Evolutionary conservation across 1,140 invertebrate species (phyloP).

Genomic region (Tetraneura akinire): DNA sequence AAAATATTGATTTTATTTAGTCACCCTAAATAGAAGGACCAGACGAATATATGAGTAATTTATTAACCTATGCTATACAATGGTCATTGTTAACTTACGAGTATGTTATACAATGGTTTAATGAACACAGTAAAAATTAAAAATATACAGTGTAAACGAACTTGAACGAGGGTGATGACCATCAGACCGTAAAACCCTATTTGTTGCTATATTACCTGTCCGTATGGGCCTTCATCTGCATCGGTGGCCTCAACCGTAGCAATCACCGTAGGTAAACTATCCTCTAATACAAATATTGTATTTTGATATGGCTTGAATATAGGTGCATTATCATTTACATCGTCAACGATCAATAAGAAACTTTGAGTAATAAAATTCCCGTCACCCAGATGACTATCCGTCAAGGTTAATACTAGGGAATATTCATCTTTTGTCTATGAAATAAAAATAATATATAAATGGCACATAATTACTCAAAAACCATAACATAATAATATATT

Average conservation of each 20-base stretch:
- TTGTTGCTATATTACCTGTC: slow-evolving; percentile 68
- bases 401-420: slow-evolving; percentile 82
- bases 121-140: neutral
- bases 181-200: slow-evolving; percentile 40
- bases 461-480: neutral
- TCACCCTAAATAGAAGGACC: neutral
- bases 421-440: slow-evolving; percentile 80
- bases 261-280: slow-evolving; percentile 72
- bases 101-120: neutral
- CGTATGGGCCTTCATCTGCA: slow-evolving; percentile 86
- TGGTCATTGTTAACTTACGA: too few relatives aligned
- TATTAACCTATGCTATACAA: neutral
- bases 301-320: slow-evolving; percentile 83
- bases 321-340: slow-evolving; percentile 89
- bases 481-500: neutral
- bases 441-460: neutral
- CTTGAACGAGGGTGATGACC: slow-evolving; percentile 43
- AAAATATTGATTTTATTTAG: neutral
- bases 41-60: neutral
- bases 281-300: slow-evolving; percentile 77
- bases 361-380: slow-evolving; percentile 90
- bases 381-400: slow-evolving; percentile 82
- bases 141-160: slow-evolving; percentile 15
- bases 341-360: slow-evolving; percentile 83
- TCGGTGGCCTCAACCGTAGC: slow-evolving; percentile 84